Percentiles rank a stretch among this genome's conserved stretches.
Conservation (phyloP, 2,113 vertebrate species). For the Bujurquina vittata region DNA sequence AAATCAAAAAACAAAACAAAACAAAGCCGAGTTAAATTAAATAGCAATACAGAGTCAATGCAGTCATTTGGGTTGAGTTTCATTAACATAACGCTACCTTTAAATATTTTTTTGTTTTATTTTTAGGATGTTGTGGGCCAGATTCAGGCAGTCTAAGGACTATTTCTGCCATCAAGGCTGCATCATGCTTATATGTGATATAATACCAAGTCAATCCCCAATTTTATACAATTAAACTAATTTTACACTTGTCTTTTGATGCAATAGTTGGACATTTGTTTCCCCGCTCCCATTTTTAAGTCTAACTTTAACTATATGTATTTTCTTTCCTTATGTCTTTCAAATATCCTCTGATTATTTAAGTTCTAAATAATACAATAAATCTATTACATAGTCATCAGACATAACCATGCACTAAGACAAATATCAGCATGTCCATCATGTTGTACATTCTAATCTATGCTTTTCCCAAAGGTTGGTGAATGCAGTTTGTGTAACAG, state of each 20-base stretch:
- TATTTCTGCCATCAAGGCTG: no score
- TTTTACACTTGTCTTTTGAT: no score
- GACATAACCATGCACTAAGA: not conserved
- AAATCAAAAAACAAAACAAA: not conserved
- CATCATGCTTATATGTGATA: no score
- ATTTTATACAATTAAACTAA: no score
- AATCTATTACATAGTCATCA: not conserved
- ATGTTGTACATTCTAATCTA: not conserved
- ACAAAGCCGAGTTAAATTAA: not conserved
- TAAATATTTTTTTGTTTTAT: not conserved
- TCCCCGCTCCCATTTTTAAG: not conserved
- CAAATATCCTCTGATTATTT: no score
- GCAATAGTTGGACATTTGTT: not conserved
- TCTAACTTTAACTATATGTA: not conserved
- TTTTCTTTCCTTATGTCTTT: no score
- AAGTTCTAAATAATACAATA: no score
- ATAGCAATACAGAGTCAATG: not conserved
- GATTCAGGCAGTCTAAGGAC: not conserved
- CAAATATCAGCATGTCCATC: not conserved
- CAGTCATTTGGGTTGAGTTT: not conserved
- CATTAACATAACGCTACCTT: not conserved
- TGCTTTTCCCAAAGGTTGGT: not conserved
- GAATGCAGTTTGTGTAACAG: conserved; percentile 7
- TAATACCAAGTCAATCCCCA: no score
- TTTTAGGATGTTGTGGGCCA: not conserved